These are phyloP conservation scores for Sebastes kiyomatsui DNA, from an alignment of 2,797 vertebrate species.

Conservation along the genomic window DNA sequence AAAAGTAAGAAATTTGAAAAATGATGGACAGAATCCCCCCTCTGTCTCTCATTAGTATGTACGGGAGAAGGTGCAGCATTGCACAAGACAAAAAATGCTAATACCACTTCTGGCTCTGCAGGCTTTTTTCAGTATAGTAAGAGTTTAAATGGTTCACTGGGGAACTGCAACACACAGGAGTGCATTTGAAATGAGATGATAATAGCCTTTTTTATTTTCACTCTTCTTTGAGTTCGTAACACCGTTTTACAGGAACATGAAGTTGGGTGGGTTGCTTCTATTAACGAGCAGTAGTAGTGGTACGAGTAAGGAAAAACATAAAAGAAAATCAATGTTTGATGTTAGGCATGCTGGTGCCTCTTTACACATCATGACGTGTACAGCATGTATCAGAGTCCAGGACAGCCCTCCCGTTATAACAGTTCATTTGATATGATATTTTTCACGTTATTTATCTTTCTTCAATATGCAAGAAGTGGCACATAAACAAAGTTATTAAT, in stretches of 20 bases:
- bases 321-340: neutral
- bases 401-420: neutral
- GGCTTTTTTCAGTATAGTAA: neutral
- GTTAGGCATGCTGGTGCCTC: neutral
- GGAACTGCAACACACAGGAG: neutral
- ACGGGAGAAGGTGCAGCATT: neutral
- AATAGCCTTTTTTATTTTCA: slow-evolving; percentile 1
- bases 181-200: slow-evolving; percentile 6
- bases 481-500: neutral
- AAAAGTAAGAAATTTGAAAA: neutral
- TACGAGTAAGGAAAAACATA: neutral
- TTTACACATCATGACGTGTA: neutral
- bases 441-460: neutral
- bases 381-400: neutral
- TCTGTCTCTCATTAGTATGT: neutral
- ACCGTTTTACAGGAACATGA: neutral
- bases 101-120: neutral
- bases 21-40: neutral
- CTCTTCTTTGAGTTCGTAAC: neutral
- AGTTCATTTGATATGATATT: neutral
- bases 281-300: neutral
- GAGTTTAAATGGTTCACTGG: slow-evolving; percentile 7
- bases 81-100: neutral
- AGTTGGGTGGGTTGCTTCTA: neutral
- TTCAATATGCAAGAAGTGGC: neutral